phyloP scores from a whole-genome alignment of 2,797 vertebrate species.

The Macrochelys suwanniensis region DNA sequence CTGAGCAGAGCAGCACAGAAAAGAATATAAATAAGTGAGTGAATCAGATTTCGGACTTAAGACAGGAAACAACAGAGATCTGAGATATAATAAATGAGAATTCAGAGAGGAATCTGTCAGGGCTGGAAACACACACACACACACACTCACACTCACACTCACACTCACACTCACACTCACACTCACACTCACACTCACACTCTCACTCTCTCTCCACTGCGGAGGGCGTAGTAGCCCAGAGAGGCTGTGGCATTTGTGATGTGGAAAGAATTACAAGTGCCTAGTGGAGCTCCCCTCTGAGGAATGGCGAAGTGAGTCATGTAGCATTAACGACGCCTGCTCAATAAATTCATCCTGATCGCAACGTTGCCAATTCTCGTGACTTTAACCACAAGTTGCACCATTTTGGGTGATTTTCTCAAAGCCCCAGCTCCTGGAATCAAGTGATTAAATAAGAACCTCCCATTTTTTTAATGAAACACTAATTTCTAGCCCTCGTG shows the following conservation, averaged over 20 bases:
- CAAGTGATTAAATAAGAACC: background rate
- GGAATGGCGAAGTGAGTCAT: background rate
- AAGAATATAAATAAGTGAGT: background rate
- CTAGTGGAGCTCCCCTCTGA: background rate
- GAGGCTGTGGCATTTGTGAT: background rate
- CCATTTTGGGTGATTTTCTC: background rate
- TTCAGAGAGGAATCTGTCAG: background rate
- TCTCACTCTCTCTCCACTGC: too few species aligned
- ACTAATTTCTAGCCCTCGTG: background rate
- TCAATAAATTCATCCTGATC: background rate
- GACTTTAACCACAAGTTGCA: background rate
- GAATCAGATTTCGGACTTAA: background rate
- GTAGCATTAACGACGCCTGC: background rate
- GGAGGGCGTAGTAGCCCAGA: background rate
- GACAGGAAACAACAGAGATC: background rate
- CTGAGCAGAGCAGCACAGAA: background rate
- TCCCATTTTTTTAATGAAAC: background rate
- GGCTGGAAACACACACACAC: too few species aligned
- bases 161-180: too few species aligned
- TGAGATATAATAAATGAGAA: background rate
- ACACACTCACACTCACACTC: too few species aligned
- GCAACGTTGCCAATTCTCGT: background rate
- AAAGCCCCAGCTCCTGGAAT: background rate
- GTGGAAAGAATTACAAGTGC: background rate
- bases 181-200: too few species aligned